Percentiles rank a stretch among this genome's conserved stretches.
Conservation (phyloP, 2,888 invertebrate species). For the Cephus pygmeus region DNA sequence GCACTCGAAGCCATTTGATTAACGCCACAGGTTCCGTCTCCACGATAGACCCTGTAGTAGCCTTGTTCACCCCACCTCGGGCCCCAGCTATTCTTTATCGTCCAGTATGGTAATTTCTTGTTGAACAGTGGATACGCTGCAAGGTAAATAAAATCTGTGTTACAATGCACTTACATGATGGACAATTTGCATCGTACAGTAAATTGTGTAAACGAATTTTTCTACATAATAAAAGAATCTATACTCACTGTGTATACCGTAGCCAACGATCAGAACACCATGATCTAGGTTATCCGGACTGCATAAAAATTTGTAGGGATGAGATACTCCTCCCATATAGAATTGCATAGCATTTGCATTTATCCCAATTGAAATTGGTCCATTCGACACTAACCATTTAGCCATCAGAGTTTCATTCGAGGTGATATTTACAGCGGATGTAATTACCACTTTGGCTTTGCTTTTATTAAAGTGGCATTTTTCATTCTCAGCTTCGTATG, state of each 20-base stretch:
- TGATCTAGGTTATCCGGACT: conserved; percentile 84
- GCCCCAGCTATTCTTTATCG: conserved; percentile 96
- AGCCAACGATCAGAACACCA: conserved; percentile 96
- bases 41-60: conserved; percentile 93
- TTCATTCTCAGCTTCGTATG: conserved; percentile 86
- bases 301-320: conserved; percentile 89
- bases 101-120: conserved; percentile 88
- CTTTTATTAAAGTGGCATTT: conserved; percentile 80
- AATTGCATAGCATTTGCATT: conserved; percentile 98
- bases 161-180: neutral
- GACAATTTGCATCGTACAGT: neutral
- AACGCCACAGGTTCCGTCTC: conserved; percentile 94
- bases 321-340: conserved; percentile 93
- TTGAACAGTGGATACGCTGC: conserved; percentile 84
- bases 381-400: conserved; percentile 87
- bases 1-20: conserved; percentile 92
- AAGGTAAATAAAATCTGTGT: conserved; percentile 46
- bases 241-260: conserved; percentile 79
- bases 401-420: conserved; percentile 91
- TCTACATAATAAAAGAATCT: neutral
- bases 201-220: neutral
- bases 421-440: conserved; percentile 86
- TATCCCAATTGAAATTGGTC: conserved; percentile 94
- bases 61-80: conserved; percentile 92
- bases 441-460: conserved; percentile 75